A percentile compares a stretch with the other conserved stretches of the same genome.
These are phyloP conservation scores for Pecten maximus DNA, from an alignment of 2,888 invertebrate genomes.

Conservation along the genomic window DNA sequence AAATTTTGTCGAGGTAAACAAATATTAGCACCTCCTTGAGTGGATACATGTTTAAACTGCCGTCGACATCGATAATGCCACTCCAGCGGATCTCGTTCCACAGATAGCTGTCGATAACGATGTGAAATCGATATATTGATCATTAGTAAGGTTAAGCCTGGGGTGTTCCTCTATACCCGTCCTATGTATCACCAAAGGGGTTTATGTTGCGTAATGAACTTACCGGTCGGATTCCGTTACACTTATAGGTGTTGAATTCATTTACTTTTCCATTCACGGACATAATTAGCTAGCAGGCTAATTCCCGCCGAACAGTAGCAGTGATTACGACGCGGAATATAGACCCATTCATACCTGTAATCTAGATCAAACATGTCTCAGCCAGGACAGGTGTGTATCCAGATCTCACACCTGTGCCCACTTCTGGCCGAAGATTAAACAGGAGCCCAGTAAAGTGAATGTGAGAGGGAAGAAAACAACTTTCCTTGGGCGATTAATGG, in stretches of 20 bases:
- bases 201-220: constrained; percentile 18
- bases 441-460: not conserved
- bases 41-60: constrained; percentile 33
- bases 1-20: constrained; percentile 17
- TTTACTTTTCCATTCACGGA: not conserved
- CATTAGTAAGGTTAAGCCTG: not conserved
- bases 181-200: not conserved
- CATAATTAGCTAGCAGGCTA: constrained; percentile 29
- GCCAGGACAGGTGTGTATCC: not conserved
- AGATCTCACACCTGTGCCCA: not conserved
- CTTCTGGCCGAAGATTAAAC: constrained; percentile 17
- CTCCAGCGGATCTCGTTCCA: not conserved
- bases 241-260: not conserved
- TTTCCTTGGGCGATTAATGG: not conserved
- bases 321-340: not conserved
- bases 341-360: not conserved
- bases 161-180: not conserved
- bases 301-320: not conserved
- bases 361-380: constrained; percentile 30
- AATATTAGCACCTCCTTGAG: constrained; percentile 7
- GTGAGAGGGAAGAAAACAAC: not conserved
- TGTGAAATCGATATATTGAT: not conserved
- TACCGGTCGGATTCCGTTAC: constrained; percentile 2
- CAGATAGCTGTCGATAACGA: not conserved
- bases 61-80: not conserved